Evolutionary conservation across 1,140 invertebrate species (phyloP), one percentile per base, ranked within the genome.

Genomic region (Drosophila ficusphila): DNA sequence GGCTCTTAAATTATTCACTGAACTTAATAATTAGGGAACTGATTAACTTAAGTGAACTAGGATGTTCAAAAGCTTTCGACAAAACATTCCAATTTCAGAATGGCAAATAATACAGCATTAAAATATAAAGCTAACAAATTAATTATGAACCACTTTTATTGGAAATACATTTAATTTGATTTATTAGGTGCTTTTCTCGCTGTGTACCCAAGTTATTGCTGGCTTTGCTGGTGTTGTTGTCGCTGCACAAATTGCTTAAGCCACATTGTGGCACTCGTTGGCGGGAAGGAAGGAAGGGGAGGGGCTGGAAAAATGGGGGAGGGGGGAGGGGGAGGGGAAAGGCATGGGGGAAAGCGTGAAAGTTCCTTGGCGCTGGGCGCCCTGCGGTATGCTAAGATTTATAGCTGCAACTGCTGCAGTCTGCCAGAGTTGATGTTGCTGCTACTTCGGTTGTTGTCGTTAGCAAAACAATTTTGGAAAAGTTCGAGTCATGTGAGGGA

Each of bases 311-410:
- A 23, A 29, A 4, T 49, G 29, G 27, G 38, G 39, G 41, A 39
- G 27, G 16, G 1, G 29, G 19, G 5, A 3, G 23, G 18, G 16
- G 7, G 5, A 2, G 8, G 11, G n/a, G 19, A n/a, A 31, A 23
- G 21, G 46, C 25, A 14, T 5, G 9, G 4, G 31, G 51, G 14
- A 42, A 44, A 34, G 29, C 31, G 52, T 42, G 61, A 82, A 82
- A 82, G 62, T 78, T 83, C 49, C 65, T 41, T 52, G 58, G 42
- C 49, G 44, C 67, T 64, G 48, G 75, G 67, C 62, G 81, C 81
- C 81, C 72, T 81, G 81, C 68, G 81, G 81, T 85, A 85, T 86
- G 81, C 76, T 79, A 86, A 86, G 81, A 85, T 85, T 85, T 85
- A 85, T 85, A 81, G 81, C 61, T 67, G 67, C 81, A 62, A 79